phyloP scores from a whole-genome alignment of 2,113 vertebrate genomes.

The Brienomyrus longianalis region DNA sequence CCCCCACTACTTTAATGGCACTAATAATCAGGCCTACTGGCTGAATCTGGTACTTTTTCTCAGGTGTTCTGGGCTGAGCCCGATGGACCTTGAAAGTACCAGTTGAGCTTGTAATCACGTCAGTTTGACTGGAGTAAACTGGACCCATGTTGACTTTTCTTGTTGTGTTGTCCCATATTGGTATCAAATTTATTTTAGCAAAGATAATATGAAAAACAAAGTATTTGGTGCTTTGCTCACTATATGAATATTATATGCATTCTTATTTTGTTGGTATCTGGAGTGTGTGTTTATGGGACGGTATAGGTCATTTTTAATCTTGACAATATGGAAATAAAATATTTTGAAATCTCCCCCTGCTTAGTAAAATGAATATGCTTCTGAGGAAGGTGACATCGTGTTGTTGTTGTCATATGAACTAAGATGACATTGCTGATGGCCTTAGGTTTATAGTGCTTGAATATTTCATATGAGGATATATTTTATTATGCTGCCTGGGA shows the following conservation, averaged over 20 bases:
- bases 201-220: neutral
- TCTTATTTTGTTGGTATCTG: neutral
- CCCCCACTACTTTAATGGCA: neutral
- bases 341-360: neutral
- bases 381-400: neutral
- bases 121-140: neutral
- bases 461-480: neutral
- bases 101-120: neutral
- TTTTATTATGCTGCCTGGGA: neutral
- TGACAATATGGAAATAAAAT: neutral
- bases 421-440: neutral
- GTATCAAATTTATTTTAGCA: neutral
- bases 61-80: neutral
- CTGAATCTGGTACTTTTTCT: neutral
- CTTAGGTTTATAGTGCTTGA: neutral
- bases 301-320: neutral
- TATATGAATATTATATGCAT: neutral
- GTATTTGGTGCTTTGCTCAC: neutral
- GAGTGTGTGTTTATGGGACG: neutral
- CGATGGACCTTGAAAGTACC: neutral
- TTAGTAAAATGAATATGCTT: neutral
- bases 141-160: neutral
- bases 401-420: neutral
- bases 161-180: neutral
- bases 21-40: neutral